Evolutionary conservation across 2,797 vertebrate species (phyloP), one percentile per base, ranked within the genome.

Genomic region (Tragelaphus eurycerus): DNA sequence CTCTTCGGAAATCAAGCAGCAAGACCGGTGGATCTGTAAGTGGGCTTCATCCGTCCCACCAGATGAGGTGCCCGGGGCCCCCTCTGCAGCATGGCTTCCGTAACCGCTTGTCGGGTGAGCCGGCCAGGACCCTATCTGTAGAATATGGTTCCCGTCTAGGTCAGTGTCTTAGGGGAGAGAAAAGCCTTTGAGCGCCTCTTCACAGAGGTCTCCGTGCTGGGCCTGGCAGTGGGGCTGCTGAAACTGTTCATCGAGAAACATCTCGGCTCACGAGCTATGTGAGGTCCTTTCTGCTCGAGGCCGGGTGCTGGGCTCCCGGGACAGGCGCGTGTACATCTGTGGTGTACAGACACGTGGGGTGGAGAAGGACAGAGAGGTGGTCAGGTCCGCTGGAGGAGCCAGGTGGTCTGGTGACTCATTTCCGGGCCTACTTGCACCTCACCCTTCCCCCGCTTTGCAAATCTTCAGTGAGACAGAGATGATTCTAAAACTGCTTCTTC

Each of bases 271-370:
- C 6, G 3, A 25, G 25, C 54, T 8, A 1, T 7, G 46, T 6
- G 17, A 29, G 1, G 25, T 16, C 57, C 48, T 46, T 54, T 62
- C 52, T 50, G 12, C 31, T n/a, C 9, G 9, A 52, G 55, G 48
- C 43, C 13, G 31, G 34, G 9, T 4, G 34, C 54, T 38, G 52
- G 34, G 29, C 60, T 78, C 31, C 27, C 1, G 6, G 25, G 14
- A 52, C 16, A 7, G 29, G 25, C 2, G 48, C 21, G 4, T 1
- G 7, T 4, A 23, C 8, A 1, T 57, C 31, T 4, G 2, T 23
- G 78, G 31, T 29, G 14, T 46, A 1, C 19, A 38, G 67, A 38
- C 67, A 71, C 11, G 6, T 13, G 67, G 10, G 19, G 11, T 13
- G 21, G 52, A 59, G 43, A n/a, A 76, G 21, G 7, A 17, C 25